phyloP scores from a whole-genome alignment of 1,140 invertebrate species.

The Ooceraea biroi region DNA sequence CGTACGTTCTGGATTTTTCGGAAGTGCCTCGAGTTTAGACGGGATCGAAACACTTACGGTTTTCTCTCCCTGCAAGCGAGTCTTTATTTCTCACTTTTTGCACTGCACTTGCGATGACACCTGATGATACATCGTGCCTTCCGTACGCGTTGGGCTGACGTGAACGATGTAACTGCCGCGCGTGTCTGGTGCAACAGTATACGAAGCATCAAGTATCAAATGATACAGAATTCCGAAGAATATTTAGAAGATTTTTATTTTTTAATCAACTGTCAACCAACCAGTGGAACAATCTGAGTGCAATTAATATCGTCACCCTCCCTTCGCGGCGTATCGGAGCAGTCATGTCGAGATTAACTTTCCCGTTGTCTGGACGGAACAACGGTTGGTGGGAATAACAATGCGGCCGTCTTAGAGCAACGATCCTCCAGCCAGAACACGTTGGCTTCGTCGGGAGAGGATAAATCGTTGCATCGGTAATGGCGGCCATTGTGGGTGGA shows the following conservation, averaged over 20 bases:
- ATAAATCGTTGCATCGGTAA: constrained; percentile 81
- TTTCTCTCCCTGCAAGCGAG: too few species aligned
- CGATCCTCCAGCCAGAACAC: constrained; percentile 25
- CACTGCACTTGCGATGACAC: too few species aligned
- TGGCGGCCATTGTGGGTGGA: constrained; percentile 79
- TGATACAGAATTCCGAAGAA: not conserved
- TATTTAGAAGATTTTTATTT: not conserved
- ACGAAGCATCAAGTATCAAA: not conserved
- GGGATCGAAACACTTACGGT: not conserved
- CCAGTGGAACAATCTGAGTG: not conserved
- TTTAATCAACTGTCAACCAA: too few species aligned
- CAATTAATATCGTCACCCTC: not conserved
- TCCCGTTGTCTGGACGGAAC: not conserved
- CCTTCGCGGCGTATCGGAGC: not conserved
- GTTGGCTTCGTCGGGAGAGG: constrained; percentile 48
- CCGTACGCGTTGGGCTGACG: too few species aligned
- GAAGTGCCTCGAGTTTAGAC: not conserved
- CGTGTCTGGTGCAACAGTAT: too few species aligned
- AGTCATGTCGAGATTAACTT: not conserved
- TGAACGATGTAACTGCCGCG: too few species aligned
- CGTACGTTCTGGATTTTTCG: constrained; percentile 38
- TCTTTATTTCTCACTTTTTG: too few species aligned
- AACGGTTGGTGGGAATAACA: constrained; percentile 40
- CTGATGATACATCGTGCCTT: too few species aligned
- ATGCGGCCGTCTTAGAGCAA: constrained; percentile 49